phyloP scores from a whole-genome alignment of 2,888 invertebrate genomes.

The Lypha dubia region DNA sequence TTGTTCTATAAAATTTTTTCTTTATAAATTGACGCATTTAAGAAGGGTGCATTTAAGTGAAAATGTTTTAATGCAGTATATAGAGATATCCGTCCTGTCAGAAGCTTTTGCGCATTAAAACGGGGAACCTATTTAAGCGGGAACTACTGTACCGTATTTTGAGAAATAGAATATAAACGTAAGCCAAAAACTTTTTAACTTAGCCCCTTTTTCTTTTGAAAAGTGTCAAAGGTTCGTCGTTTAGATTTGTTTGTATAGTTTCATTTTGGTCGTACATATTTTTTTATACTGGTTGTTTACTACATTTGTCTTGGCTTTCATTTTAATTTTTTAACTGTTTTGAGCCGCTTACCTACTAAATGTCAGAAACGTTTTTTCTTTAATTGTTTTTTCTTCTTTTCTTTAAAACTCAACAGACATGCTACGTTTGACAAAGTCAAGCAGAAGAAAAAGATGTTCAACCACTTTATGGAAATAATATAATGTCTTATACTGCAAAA shows the following conservation, averaged over 20 bases:
- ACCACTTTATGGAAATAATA: constrained; percentile 36
- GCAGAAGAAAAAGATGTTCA: constrained; percentile 43
- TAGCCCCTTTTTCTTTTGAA: constrained; percentile 18
- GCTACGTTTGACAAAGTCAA: constrained; percentile 58
- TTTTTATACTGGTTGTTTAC: constrained; percentile 47
- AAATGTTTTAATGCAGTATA: no score
- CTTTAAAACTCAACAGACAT: constrained; percentile 45
- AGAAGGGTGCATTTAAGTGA: no score
- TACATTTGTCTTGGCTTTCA: constrained; percentile 56
- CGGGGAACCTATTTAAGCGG: no score
- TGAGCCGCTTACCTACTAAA: constrained; percentile 65
- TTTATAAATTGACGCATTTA: no score
- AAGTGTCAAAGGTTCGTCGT: constrained; percentile 43
- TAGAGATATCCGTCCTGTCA: no score
- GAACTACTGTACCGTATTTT: neutral
- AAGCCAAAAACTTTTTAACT: constrained; percentile 25
- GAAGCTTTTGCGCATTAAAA: no score
- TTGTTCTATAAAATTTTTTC: no score
- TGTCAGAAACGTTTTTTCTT: constrained; percentile 22
- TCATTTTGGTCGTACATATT: constrained; percentile 53
- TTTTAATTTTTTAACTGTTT: constrained; percentile 44
- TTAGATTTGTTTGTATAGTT: constrained; percentile 28
- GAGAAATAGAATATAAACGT: constrained; percentile 8
- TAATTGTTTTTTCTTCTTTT: neutral
- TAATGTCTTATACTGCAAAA: constrained; percentile 8